A percentile compares a stretch with the other conserved stretches of the same genome.
phyloP scores from a whole-genome alignment of 2,113 vertebrate genomes.

The Salvator merianae region DNA sequence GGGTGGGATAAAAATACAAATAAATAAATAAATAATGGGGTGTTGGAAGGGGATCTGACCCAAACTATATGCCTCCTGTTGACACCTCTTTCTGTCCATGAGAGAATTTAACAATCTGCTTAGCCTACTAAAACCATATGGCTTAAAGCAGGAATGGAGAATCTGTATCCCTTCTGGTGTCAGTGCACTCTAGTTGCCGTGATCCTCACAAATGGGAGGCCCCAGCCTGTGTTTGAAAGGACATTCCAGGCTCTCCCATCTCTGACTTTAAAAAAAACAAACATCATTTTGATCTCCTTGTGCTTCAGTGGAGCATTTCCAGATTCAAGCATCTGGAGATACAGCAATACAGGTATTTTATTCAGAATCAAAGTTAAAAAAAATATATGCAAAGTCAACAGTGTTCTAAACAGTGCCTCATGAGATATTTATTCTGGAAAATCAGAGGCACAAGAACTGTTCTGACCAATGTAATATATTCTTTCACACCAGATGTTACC shows the following conservation, averaged over 20 bases:
- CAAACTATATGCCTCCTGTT: too few species aligned
- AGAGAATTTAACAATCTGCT: background rate
- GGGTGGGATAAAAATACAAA: too few species aligned
- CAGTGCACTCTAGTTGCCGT: too few species aligned
- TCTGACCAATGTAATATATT: conserved; percentile 43
- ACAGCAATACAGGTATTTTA: background rate
- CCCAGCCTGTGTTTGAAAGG: too few species aligned
- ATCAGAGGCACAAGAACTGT: background rate
- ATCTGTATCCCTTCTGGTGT: background rate
- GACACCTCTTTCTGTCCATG: background rate
- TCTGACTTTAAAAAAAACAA: too few species aligned
- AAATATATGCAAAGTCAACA: background rate
- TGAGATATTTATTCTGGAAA: background rate
- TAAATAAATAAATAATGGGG: too few species aligned
- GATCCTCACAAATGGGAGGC: too few species aligned
- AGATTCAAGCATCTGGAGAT: background rate
- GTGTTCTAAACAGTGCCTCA: background rate
- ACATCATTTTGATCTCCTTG: too few species aligned
- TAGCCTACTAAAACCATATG: background rate
- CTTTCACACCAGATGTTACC: conserved; percentile 53
- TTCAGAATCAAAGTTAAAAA: background rate
- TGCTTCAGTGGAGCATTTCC: background rate
- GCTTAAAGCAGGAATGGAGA: background rate
- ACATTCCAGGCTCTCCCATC: too few species aligned
- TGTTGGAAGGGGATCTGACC: too few species aligned